Percentiles rank a stretch among this genome's conserved stretches.
phyloP scores from a whole-genome alignment of 2,797 vertebrate species.

The Gambelia wislizenii region DNA sequence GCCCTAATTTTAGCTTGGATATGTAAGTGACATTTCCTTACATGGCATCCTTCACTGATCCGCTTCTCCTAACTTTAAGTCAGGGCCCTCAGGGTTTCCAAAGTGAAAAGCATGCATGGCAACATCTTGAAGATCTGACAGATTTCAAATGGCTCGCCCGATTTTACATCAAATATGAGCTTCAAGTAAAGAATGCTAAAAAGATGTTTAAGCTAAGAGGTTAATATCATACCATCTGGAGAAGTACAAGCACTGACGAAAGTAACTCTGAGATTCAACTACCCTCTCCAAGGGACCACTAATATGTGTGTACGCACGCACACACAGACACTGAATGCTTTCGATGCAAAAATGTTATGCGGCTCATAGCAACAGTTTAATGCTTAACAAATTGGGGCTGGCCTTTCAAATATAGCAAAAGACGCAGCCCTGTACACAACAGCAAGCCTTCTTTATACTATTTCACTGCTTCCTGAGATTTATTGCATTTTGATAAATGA shows the following conservation, averaged over 20 bases:
- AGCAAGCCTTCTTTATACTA: conserved; percentile 71
- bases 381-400: conserved; percentile 80
- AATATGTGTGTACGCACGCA: conserved; percentile 45
- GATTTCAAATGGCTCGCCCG: conserved; percentile 53
- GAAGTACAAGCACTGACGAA: conserved; percentile 76
- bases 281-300: conserved; percentile 61
- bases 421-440: conserved; percentile 72
- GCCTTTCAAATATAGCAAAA: conserved; percentile 80
- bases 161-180: conserved; percentile 45
- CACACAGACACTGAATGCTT: conserved; percentile 60
- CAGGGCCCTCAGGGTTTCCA: conserved; percentile 35
- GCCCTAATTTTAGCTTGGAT: conserved; percentile 45
- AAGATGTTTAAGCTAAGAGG: conserved; percentile 77
- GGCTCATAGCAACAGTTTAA: conserved; percentile 83
- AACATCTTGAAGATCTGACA: conserved; percentile 47
- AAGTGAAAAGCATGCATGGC: conserved; percentile 32
- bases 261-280: conserved; percentile 71
- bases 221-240: conserved; percentile 81
- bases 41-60: conserved; percentile 8
- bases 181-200: conserved; percentile 56
- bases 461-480: conserved; percentile 76
- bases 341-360: conserved; percentile 81
- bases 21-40: conserved; percentile 44
- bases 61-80: conserved; percentile 31
- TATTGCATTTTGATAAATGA: conserved; percentile 80